phyloP scores from a whole-genome alignment of 1,140 invertebrate genomes.

The Helicorthomorpha holstii region DNA sequence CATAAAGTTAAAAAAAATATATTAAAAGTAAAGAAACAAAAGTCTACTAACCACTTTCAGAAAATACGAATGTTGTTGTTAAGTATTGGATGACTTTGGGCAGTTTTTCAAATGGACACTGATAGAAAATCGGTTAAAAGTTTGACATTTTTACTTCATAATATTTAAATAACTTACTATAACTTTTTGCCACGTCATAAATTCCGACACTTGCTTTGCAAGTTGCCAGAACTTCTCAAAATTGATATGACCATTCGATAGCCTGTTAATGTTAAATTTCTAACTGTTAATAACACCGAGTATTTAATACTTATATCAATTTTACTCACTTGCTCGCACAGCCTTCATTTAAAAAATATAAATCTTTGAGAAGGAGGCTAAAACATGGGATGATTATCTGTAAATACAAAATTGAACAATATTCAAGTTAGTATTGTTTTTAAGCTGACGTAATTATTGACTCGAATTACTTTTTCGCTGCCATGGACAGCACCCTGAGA shows the following conservation, averaged over 20 bases:
- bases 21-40: too few species aligned
- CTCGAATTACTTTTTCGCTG: slow-evolving; percentile 49
- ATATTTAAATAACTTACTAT: too few species aligned
- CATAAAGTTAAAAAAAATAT: too few species aligned
- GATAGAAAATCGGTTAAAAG: too few species aligned
- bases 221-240: slow-evolving; percentile 81
- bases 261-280: too few species aligned
- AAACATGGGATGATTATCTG: slow-evolving; percentile 80
- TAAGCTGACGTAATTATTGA: not conserved
- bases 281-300: too few species aligned
- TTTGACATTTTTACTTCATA: too few species aligned
- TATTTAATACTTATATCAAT: too few species aligned
- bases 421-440: too few species aligned
- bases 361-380: slow-evolving; percentile 74
- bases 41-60: slow-evolving; percentile 59
- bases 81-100: slow-evolving; percentile 58
- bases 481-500: slow-evolving; percentile 68
- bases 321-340: slow-evolving; percentile 53
- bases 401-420: slow-evolving; percentile 12
- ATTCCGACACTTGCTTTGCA: slow-evolving; percentile 73
- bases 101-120: slow-evolving; percentile 68
- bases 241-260: slow-evolving; percentile 73
- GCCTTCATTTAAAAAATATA: slow-evolving; percentile 81
- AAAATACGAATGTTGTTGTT: slow-evolving; percentile 58
- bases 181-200: slow-evolving; percentile 56